Evolutionary conservation across 2,888 invertebrate genomes (phyloP).

Genomic region (Ormyrus nitidulus): DNA sequence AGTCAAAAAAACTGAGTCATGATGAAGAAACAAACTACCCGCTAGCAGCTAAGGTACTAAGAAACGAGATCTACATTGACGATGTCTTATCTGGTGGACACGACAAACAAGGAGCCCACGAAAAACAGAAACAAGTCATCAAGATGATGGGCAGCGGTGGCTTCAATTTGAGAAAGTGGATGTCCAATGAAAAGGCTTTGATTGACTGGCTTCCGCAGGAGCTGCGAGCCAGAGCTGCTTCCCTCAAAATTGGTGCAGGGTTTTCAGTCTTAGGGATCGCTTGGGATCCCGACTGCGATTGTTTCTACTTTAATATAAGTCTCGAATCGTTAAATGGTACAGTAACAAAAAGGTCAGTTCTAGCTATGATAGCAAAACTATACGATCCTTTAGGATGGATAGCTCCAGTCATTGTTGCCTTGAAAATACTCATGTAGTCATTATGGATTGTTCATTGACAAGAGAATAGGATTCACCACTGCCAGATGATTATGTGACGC

Average conservation of each 20-base stretch:
- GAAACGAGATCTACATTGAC: constrained; percentile 43
- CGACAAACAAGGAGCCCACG: constrained; percentile 8
- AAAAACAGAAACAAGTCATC: constrained; percentile 33
- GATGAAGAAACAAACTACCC: not conserved
- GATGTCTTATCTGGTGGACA: constrained; percentile 44
- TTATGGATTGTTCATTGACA: constrained; percentile 8
- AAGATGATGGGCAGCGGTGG: constrained; percentile 33
- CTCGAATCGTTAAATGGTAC: not conserved
- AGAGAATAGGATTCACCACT: not conserved
- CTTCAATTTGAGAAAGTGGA: constrained; percentile 46
- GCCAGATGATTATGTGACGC: not conserved
- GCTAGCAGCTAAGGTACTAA: not conserved
- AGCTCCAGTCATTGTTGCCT: constrained; percentile 39
- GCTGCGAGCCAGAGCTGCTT: not conserved
- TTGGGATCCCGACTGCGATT: constrained; percentile 30
- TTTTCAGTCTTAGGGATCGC: constrained; percentile 20
- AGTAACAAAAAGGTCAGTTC: too few species aligned
- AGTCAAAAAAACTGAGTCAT: not conserved
- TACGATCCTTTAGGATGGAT: constrained; percentile 52
- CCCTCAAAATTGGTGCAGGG: constrained; percentile 9
- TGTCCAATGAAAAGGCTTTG: constrained; percentile 20
- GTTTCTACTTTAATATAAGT: constrained; percentile 14
- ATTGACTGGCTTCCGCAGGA: constrained; percentile 10
- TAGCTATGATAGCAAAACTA: constrained; percentile 44
- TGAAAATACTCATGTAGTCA: too few species aligned